Evolutionary conservation across 2,888 invertebrate genomes (phyloP).

Genomic region (Buathra laborator): DNA sequence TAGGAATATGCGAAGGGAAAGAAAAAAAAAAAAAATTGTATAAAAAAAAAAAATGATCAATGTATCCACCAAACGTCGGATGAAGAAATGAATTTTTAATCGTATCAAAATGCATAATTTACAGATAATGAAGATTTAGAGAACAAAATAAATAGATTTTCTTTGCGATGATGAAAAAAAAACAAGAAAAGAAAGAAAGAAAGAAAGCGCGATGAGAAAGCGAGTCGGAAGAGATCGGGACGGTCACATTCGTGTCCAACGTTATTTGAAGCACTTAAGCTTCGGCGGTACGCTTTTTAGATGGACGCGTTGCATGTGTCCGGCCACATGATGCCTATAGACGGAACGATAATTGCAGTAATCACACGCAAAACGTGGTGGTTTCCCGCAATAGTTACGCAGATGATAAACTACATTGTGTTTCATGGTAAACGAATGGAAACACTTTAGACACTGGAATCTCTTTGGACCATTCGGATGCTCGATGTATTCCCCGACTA

Average conservation of each 20-base stretch:
- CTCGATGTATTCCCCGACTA: constrained; percentile 66
- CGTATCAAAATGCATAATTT: background rate
- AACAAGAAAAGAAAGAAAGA: no score
- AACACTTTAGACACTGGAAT: constrained; percentile 73
- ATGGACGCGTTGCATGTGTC: constrained; percentile 35
- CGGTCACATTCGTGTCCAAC: background rate
- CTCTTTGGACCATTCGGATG: constrained; percentile 58
- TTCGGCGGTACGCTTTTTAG: background rate
- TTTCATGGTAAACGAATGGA: constrained; percentile 73
- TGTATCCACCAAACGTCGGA: background rate
- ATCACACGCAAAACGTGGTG: constrained; percentile 40
- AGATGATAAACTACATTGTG: constrained; percentile 70
- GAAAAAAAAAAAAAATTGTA: background rate
- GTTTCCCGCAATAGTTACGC: constrained; percentile 41
- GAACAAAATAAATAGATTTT: background rate
- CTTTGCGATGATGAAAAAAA: background rate
- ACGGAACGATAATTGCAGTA: constrained; percentile 48
- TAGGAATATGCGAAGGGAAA: background rate
- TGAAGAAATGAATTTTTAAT: constrained; percentile 27
- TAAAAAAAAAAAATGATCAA: background rate
- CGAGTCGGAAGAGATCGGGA: background rate
- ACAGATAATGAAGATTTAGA: background rate
- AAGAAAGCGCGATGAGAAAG: background rate
- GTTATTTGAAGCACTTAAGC: constrained; percentile 28
- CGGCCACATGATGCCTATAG: constrained; percentile 38